Conservation (phyloP, 1,140 invertebrate species). For the Drosophila persimilis region DNA sequence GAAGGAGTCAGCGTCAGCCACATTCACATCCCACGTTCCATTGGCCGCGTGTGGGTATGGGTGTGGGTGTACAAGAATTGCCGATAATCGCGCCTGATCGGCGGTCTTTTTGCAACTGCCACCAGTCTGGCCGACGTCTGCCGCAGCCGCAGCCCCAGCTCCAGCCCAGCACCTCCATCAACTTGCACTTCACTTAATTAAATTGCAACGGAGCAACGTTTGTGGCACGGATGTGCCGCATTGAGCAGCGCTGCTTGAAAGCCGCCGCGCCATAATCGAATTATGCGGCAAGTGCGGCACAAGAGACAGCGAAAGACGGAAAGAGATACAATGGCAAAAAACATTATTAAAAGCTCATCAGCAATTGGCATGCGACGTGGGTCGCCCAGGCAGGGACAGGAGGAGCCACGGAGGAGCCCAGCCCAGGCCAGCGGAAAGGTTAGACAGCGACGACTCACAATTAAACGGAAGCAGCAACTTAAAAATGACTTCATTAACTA, state of each 20-base stretch:
- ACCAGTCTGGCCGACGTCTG: not conserved
- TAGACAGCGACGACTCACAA: slow-evolving; percentile 55
- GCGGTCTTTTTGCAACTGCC: slow-evolving; percentile 62
- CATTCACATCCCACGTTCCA: slow-evolving; percentile 22
- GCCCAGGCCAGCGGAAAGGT: slow-evolving; percentile 20
- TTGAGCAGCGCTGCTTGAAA: slow-evolving; percentile 58
- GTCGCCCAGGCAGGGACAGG: slow-evolving; percentile 13
- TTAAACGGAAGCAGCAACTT: slow-evolving; percentile 77
- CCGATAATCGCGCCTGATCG: slow-evolving; percentile 75
- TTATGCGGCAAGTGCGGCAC: slow-evolving; percentile 71
- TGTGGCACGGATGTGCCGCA: slow-evolving; percentile 63
- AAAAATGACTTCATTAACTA: slow-evolving; percentile 75
- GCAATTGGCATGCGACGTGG: slow-evolving; percentile 71
- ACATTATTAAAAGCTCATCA: slow-evolving; percentile 80
- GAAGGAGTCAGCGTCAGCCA: slow-evolving; percentile 9
- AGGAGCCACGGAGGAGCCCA: slow-evolving; percentile 5
- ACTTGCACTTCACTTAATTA: slow-evolving; percentile 77
- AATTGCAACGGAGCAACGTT: slow-evolving; percentile 73
- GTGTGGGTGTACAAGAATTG: slow-evolving; percentile 52
- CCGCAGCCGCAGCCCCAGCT: not conserved
- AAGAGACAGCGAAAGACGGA: slow-evolving; percentile 1
- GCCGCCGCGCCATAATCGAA: slow-evolving; percentile 76
- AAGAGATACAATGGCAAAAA: slow-evolving; percentile 76
- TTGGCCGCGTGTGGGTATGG: slow-evolving; percentile 32
- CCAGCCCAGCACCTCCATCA: slow-evolving; percentile 34